Conservation (phyloP, 2,797 vertebrate genomes). For the Vespertilio murinus region DNA sequence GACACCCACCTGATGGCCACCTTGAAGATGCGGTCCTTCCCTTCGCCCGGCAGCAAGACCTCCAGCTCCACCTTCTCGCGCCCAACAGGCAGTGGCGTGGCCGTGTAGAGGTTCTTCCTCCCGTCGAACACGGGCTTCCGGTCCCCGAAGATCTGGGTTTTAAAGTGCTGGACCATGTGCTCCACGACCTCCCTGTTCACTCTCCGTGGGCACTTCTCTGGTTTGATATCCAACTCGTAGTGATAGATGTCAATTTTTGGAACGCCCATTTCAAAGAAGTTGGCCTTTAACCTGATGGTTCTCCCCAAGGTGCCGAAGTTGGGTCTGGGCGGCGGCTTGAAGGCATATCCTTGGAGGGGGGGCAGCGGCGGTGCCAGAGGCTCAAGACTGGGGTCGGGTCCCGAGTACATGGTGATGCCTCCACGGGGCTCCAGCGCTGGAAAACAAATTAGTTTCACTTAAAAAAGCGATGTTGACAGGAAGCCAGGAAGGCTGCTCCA, state of each 20-base stretch:
- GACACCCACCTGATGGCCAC: conserved; percentile 99
- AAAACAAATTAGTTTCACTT: too few relatives aligned
- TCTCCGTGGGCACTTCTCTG: conserved; percentile 99
- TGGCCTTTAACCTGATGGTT: conserved; percentile 99
- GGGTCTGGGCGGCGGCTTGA: conserved; percentile 96
- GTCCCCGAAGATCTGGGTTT: conserved; percentile 99
- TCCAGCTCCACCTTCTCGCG: conserved; percentile 99
- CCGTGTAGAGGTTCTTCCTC: conserved; percentile 98
- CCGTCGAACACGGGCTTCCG: conserved; percentile 99
- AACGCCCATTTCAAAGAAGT: conserved; percentile 99
- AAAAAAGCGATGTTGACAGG: too few relatives aligned
- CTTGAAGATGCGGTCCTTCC: conserved; percentile 99
- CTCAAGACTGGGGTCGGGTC: conserved; percentile 48
- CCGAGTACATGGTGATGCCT: too few relatives aligned
- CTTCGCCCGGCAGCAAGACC: conserved; percentile 97
- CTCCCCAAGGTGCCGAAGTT: conserved; percentile 99
- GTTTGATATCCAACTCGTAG: conserved; percentile 99
- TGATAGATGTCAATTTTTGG: conserved; percentile 99
- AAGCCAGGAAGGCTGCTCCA: too few relatives aligned
- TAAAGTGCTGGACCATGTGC: conserved; percentile 99
- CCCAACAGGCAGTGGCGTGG: conserved; percentile 97
- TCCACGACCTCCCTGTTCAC: conserved; percentile 99
- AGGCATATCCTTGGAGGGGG: conserved; percentile 94
- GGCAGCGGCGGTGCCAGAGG: conserved; percentile 88
- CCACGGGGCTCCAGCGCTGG: too few relatives aligned